Conservation (phyloP, 2,113 vertebrate genomes). For the Poeciliopsis retropinna region DNA sequence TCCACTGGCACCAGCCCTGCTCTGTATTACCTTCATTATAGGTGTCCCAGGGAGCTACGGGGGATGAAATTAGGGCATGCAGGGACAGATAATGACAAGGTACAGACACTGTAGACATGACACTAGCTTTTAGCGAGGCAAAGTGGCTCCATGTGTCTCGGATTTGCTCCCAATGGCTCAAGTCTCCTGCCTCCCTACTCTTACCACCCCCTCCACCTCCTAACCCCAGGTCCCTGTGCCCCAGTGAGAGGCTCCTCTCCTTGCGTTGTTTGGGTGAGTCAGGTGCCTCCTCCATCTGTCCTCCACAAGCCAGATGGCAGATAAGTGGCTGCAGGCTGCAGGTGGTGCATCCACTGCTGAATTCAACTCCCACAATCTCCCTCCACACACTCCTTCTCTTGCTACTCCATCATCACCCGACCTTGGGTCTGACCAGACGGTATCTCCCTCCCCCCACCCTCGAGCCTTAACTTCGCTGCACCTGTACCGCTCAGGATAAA, state of each 20-base stretch:
- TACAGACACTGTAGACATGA: constrained; percentile 73
- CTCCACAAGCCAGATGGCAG: constrained; percentile 53
- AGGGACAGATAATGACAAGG: constrained; percentile 82
- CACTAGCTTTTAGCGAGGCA: constrained; percentile 72
- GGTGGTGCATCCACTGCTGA: constrained; percentile 50
- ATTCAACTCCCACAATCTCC: constrained; percentile 43
- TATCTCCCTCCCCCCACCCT: constrained; percentile 1
- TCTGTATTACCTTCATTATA: constrained; percentile 75
- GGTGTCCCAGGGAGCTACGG: constrained; percentile 62
- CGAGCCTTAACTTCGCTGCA: constrained; percentile 45
- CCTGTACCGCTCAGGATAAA: constrained; percentile 45
- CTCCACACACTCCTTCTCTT: constrained; percentile 8
- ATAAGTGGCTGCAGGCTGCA: constrained; percentile 48
- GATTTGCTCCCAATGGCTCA: constrained; percentile 35
- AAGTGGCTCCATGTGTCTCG: constrained; percentile 76
- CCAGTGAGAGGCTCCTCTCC: constrained; percentile 22
- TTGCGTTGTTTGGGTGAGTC: constrained; percentile 43
- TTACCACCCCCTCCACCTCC: not conserved
- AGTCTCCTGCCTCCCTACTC: not conserved
- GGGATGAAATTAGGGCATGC: constrained; percentile 76
- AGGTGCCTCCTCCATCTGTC: constrained; percentile 60
- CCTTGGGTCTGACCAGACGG: constrained; percentile 25
- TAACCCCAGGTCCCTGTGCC: constrained; percentile 20
- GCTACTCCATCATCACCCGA: constrained; percentile 53
- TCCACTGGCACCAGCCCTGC: constrained; percentile 64